Base-by-base conservation (phyloP, 2,797 vertebrate species). In the Anguilla anguilla region DNA sequence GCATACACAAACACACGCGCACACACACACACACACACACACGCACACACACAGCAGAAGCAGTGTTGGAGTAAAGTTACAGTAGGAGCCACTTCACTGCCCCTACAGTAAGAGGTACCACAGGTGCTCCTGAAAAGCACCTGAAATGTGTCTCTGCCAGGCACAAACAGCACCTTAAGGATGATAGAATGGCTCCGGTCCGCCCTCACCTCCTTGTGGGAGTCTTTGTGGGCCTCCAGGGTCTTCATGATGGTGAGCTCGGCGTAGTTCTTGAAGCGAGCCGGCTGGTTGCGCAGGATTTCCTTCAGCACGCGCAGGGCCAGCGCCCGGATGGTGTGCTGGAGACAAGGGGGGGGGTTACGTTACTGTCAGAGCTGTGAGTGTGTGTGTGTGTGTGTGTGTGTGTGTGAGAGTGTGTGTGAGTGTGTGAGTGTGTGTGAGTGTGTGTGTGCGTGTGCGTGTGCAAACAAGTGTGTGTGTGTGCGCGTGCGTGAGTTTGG, bases 221-320 rank as follows among this genome's bases (percentile, higher is more conserved):
- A 98, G 93, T 99, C 99, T 93, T 99, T 99, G 93, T 99, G 99
- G 31, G 99, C 98, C 95, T 99, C 99, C 94, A 99, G 95, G 0
- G 98, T 99, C 96, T 99, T 99, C 98, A 99, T 99, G 94, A 99
- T 99, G 28, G 99, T 99, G 74, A 99, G 88, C 93, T 99, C 99
- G 0, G 99, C 99, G 0, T 99, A 99, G 95, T 99, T 99, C 93
- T 99, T 99, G 92, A 99, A 99, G 89, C 99, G 97, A 1, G 96
- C 98, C 0, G 99, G 99, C 93, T 99, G 99, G 94, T 98, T 99
- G 94, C 96, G 96, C 49, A 99, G 94, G 89, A 99, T 99, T 93
- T 99, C 99, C 87, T 98, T 96, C 72, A 99, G 95, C 53, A 99
- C 98, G n/a, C 98, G 94, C 91, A 99, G 91, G 0, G 98, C 98